A percentile compares a stretch with the other conserved stretches of the same genome.
These are phyloP conservation scores for Lepisosteus osseus DNA, from an alignment of 2,113 vertebrate species.

Conservation along the genomic window DNA sequence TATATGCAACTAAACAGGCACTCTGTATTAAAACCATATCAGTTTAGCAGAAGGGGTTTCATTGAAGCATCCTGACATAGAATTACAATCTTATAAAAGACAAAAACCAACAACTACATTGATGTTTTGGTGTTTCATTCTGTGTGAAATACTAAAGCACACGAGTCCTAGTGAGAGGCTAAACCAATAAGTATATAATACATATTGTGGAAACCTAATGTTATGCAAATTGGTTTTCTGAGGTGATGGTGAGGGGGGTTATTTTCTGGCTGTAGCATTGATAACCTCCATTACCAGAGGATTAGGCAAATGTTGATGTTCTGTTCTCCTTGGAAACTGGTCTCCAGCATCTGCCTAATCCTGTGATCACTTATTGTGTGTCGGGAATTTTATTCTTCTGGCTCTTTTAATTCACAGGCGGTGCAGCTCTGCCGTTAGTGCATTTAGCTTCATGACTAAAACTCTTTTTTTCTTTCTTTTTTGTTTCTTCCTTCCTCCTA, in stretches of 20 bases:
- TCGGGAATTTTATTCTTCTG: slow-evolving; percentile 26
- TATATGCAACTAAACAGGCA: too few relatives aligned
- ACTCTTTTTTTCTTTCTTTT: background rate
- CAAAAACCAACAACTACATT: slow-evolving; percentile 42
- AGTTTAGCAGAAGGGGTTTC: too few relatives aligned
- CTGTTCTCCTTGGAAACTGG: slow-evolving; percentile 69
- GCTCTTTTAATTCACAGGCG: slow-evolving; percentile 14
- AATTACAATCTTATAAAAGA: slow-evolving; percentile 27
- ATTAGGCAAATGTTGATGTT: slow-evolving; percentile 77
- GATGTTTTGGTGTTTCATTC: slow-evolving; percentile 34
- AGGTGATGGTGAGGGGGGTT: slow-evolving; percentile 50
- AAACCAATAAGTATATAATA: slow-evolving; percentile 74
- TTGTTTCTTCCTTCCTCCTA: slow-evolving; percentile 8
- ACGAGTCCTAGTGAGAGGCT: slow-evolving; percentile 43
- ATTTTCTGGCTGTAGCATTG: slow-evolving; percentile 68
- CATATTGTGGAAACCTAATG: slow-evolving; percentile 73
- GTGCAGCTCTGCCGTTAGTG: slow-evolving; percentile 8
- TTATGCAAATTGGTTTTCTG: slow-evolving; percentile 69
- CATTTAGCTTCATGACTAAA: slow-evolving; percentile 1
- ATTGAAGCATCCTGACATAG: slow-evolving; percentile 11
- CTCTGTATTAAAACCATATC: too few relatives aligned
- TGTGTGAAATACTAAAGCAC: slow-evolving; percentile 31
- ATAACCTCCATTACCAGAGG: slow-evolving; percentile 75
- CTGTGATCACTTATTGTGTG: slow-evolving; percentile 57
- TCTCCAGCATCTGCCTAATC: slow-evolving; percentile 60